phyloP scores from a whole-genome alignment of 2,113 vertebrate species.

The Numida meleagris region DNA sequence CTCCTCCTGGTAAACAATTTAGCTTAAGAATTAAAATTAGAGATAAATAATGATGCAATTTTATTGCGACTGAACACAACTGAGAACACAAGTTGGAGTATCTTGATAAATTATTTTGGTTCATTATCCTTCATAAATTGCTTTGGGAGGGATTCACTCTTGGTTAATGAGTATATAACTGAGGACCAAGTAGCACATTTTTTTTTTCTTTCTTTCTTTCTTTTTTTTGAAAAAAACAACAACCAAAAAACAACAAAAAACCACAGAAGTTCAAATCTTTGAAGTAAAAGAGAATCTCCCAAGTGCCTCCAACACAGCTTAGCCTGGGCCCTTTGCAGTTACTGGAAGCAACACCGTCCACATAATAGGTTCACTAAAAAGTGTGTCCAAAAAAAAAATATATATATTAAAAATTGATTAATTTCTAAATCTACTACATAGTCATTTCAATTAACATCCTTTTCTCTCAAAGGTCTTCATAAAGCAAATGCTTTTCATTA shows the following conservation, averaged over 20 bases:
- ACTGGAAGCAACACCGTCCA: neutral
- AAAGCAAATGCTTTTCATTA: neutral
- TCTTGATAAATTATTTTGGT: conserved; percentile 63
- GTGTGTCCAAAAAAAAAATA: neutral
- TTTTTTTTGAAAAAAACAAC: neutral
- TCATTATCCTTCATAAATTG: conserved; percentile 67
- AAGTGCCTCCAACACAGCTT: neutral
- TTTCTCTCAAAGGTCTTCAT: neutral
- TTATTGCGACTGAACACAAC: conserved; percentile 8
- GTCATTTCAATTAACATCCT: neutral
- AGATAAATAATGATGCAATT: conserved; percentile 66
- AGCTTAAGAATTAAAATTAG: conserved; percentile 65
- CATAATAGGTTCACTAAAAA: neutral
- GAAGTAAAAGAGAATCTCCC: neutral
- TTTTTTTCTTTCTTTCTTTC: neutral
- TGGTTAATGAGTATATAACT: conserved; percentile 40
- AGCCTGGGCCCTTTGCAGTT: neutral
- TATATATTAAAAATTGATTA: neutral
- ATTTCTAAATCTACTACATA: neutral
- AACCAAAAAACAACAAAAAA: no score
- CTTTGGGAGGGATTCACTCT: conserved; percentile 45
- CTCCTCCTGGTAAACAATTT: conserved; percentile 64
- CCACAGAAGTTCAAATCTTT: neutral
- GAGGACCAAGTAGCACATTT: neutral
- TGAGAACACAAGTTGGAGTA: conserved; percentile 51